Percentiles rank a stretch among this genome's conserved stretches.
These are phyloP conservation scores for Plecturocebus donacophilus DNA, from an alignment of 2,113 vertebrate species.

Conservation along the genomic window DNA sequence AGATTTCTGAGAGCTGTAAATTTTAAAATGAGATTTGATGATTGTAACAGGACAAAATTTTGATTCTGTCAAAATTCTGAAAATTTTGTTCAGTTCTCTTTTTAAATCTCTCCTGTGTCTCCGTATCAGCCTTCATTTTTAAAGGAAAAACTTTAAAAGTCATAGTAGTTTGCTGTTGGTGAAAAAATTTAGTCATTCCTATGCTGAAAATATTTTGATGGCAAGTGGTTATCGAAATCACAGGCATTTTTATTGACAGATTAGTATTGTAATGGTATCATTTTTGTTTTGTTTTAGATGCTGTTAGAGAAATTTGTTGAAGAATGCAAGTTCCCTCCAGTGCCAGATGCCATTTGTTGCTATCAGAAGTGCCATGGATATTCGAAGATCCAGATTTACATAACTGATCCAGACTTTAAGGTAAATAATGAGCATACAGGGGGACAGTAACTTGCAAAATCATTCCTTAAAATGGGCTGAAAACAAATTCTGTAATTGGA, in stretches of 20 bases:
- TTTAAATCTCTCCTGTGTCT: not conserved
- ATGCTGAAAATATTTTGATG: not conserved
- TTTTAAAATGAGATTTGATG: not conserved
- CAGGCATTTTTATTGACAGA: not conserved
- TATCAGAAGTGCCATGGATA: constrained; percentile 86
- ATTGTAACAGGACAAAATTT: not conserved
- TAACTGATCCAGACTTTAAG: constrained; percentile 97
- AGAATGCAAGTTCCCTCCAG: constrained; percentile 92
- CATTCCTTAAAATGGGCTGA: not conserved
- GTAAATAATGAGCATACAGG: constrained; percentile 78
- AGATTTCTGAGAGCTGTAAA: not conserved
- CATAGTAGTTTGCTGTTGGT: not conserved
- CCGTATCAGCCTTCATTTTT: not conserved
- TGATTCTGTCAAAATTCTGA: constrained; percentile 28
- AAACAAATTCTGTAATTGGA: not conserved
- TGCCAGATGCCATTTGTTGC: constrained; percentile 92
- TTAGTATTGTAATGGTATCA: not conserved
- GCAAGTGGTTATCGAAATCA: not conserved
- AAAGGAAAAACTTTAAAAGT: not conserved
- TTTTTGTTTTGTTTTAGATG: constrained; percentile 79
- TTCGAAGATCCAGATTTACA: constrained; percentile 92
- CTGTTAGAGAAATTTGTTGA: constrained; percentile 87
- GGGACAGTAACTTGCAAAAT: not conserved
- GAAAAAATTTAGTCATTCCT: not conserved
- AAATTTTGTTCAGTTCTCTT: not conserved